Percentiles rank a stretch among this genome's conserved stretches.
phyloP scores from a whole-genome alignment of 2,797 vertebrate genomes.

The Chiroxiphia lanceolata region DNA sequence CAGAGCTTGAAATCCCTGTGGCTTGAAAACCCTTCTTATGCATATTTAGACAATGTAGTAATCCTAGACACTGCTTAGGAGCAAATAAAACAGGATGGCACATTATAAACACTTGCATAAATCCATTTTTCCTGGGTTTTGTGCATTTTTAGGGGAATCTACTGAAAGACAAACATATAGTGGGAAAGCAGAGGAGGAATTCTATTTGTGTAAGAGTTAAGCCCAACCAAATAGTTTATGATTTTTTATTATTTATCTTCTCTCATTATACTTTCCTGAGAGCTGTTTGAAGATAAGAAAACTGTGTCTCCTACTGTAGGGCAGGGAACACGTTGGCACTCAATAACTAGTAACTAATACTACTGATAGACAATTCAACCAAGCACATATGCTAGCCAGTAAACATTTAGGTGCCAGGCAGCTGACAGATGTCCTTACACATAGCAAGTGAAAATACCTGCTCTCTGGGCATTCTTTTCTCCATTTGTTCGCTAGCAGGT shows the following conservation, averaged over 20 bases:
- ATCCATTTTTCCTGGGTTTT: not conserved
- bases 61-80: not conserved
- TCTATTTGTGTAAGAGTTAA: not conserved
- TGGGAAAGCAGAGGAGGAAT: not conserved
- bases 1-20: not conserved
- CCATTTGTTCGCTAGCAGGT: not conserved
- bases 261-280: not conserved
- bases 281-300: not conserved
- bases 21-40: not conserved
- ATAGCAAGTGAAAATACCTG: slow-evolving; percentile 1
- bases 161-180: not conserved
- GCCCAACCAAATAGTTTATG: not conserved
- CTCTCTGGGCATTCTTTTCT: not conserved
- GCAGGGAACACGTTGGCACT: not conserved
- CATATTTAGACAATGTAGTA: slow-evolving; percentile 10
- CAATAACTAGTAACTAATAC: not conserved
- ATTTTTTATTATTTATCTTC: not conserved
- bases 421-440: slow-evolving; percentile 31
- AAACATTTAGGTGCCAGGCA: slow-evolving; percentile 23
- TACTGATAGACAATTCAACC: not conserved
- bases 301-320: not conserved
- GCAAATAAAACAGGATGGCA: not conserved
- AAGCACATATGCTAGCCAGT: not conserved
- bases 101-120: not conserved
- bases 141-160: not conserved